Base-by-base conservation (phyloP, 2,797 vertebrate genomes). In the Mus caroli region DNA sequence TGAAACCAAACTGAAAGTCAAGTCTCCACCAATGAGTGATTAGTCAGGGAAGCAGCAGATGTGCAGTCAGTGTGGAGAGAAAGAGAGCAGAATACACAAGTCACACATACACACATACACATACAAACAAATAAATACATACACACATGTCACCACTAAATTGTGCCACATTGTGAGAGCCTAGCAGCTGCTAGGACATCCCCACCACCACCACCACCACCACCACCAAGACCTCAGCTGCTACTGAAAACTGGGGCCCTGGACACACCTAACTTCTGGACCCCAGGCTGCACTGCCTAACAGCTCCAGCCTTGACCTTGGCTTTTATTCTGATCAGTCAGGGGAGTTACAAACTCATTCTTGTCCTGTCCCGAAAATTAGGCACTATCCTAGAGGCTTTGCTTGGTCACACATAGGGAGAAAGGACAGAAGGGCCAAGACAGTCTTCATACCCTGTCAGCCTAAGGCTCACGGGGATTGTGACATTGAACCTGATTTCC, bases 281-380 rank as follows among this genome's bases (percentile, higher is more conserved):
- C 13, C 37, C 34, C 6, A 31, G 6, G 9, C n/a, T 62, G 19
- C n/a, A 26, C 73, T 60, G 10, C 78, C 52, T 50, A 46, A 54
- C 10, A n/a, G 4, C 1, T 31, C 54, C 62, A 86, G 62, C 40
- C 90, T 71, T 50, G 69, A 64, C 2, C 54, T 56, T 73, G 26
- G 52, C 43, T 46, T 71, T 77, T 71, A 77, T 50, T 94, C 69
- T 80, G 67, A n/a, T 77, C 80, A 83, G 22, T 83, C 76, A n/a
- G 15, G 75, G 28, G 9, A 22, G 22, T 64, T 67, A 58, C 56
- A 54, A 75, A 69, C 28, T 22, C 22, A 19, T 56, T 84, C 64
- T 3, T 20, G 14, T 52, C 37, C 52, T n/a, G 12, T 15, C 15
- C 24, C 24, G n/a, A 15, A 34, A 46, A 20, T 85, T 43, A 58